These are phyloP conservation scores for Xenopus laevis DNA, from an alignment of 2,113 vertebrate genomes.

Conservation along the genomic window DNA sequence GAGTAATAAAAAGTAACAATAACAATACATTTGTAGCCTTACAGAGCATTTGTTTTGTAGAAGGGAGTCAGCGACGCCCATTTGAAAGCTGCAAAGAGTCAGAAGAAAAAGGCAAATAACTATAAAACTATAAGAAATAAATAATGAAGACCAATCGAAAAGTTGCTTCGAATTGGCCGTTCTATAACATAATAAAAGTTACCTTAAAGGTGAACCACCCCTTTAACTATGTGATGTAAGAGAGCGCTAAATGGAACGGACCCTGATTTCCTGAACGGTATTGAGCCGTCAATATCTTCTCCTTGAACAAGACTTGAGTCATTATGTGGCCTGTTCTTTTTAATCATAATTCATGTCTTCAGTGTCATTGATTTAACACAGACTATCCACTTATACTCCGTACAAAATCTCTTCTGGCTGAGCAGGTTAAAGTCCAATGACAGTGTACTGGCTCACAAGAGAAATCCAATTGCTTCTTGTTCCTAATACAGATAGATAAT, in stretches of 20 bases:
- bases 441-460: background rate
- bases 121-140: too few relatives aligned
- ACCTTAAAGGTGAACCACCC: too few relatives aligned
- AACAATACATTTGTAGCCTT: too few relatives aligned
- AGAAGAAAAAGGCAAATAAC: too few relatives aligned
- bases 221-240: too few relatives aligned
- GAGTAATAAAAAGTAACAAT: too few relatives aligned
- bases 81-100: too few relatives aligned
- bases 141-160: too few relatives aligned
- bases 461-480: slow-evolving; percentile 4
- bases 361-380: background rate
- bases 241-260: background rate
- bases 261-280: background rate
- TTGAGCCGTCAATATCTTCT: background rate
- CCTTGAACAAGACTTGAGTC: background rate
- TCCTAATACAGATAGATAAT: slow-evolving; percentile 8
- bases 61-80: too few relatives aligned
- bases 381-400: background rate
- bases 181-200: too few relatives aligned
- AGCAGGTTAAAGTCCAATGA: background rate
- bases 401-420: slow-evolving; percentile 1
- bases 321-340: background rate
- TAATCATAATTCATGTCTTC: slow-evolving; percentile 11
- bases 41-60: too few relatives aligned
- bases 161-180: too few relatives aligned